phyloP scores from a whole-genome alignment of 2,797 vertebrate species.

The Ctenochaetus hawaiiensis region DNA sequence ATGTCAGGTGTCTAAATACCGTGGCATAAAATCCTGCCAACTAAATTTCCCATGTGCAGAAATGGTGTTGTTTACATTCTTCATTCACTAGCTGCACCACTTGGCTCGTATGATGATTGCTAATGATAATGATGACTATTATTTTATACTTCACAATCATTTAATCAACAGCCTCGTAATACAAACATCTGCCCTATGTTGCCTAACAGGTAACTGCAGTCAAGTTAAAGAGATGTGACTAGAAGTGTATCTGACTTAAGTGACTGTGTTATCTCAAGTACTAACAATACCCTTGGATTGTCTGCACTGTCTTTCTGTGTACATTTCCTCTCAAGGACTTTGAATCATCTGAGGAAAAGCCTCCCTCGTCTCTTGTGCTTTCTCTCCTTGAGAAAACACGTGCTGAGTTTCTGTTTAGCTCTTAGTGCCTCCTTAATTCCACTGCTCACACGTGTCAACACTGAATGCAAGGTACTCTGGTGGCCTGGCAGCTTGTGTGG shows the following conservation, averaged over 20 bases:
- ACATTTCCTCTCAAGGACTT: conserved; percentile 57
- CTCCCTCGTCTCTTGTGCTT: conserved; percentile 44
- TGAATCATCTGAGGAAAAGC: conserved; percentile 51
- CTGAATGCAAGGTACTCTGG: conserved; percentile 48
- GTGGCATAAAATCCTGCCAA: conserved; percentile 5
- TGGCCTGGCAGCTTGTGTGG: conserved; percentile 30
- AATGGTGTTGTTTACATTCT: conserved; percentile 12
- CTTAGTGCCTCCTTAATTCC: conserved; percentile 77
- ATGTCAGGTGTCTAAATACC: conserved; percentile 34
- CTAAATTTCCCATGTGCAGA: neutral
- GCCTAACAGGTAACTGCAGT: conserved; percentile 1
- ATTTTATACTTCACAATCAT: neutral
- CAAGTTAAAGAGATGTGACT: neutral
- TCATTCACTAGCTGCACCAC: conserved; percentile 20
- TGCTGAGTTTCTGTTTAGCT: conserved; percentile 71
- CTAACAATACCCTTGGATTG: conserved; percentile 23
- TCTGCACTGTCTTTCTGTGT: conserved; percentile 26
- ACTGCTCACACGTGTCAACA: conserved; percentile 74
- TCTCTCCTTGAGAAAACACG: conserved; percentile 76
- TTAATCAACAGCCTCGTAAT: neutral
- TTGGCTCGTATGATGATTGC: neutral
- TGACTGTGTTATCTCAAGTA: conserved; percentile 3
- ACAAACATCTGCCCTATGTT: neutral
- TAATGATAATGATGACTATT: neutral
- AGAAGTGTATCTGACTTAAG: neutral